These are phyloP conservation scores for Anser brachyrhynchus DNA, from an alignment of 2,113 vertebrate species.

Conservation along the genomic window DNA sequence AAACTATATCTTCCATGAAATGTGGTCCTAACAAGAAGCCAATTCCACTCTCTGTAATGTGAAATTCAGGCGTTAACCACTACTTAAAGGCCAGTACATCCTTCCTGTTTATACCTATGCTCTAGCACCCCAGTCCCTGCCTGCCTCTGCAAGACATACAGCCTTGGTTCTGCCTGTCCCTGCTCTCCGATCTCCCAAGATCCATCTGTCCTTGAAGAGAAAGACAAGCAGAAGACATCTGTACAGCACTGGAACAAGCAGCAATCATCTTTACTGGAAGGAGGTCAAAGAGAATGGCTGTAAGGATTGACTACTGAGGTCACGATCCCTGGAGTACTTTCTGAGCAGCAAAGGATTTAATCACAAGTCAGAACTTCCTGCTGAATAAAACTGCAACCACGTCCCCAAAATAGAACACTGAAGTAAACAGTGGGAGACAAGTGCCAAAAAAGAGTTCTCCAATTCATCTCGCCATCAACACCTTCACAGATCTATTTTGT, in stretches of 20 bases:
- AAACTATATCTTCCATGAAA: not conserved
- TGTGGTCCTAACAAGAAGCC: not conserved
- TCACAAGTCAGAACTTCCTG: not conserved
- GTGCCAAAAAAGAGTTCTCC: accelerated
- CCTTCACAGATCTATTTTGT: not conserved
- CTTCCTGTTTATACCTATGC: not conserved
- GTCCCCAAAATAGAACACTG: not conserved
- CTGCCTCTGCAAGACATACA: not conserved
- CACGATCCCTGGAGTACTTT: not conserved
- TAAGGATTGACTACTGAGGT: not conserved
- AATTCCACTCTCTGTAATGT: not conserved
- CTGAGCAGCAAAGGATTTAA: not conserved
- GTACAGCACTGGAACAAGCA: not conserved
- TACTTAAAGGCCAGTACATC: not conserved
- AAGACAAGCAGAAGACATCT: not conserved
- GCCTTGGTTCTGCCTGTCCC: not conserved
- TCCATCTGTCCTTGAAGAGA: not conserved
- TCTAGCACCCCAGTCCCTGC: not conserved
- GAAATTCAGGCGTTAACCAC: not conserved
- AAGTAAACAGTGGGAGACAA: not conserved
- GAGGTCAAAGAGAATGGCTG: not conserved
- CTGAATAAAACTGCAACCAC: not conserved
- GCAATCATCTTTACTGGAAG: not conserved
- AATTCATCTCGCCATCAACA: not conserved
- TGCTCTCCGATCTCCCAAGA: not conserved